Conservation (phyloP, 2,797 vertebrate genomes). For the Dendrocincla fuliginosa region DNA sequence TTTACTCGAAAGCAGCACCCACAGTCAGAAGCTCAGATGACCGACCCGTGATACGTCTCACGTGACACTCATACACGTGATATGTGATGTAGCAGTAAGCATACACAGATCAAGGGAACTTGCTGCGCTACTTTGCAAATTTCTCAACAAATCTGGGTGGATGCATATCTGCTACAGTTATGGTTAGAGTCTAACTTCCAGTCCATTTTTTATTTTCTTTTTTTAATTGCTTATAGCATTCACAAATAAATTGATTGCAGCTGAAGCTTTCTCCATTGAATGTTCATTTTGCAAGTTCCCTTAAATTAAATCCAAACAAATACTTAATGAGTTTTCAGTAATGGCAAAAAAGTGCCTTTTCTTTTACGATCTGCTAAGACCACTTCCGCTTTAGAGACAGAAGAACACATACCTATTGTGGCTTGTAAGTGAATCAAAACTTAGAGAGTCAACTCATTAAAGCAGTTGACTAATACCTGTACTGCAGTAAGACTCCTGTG, state of each 20-base stretch:
- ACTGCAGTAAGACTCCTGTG: background rate
- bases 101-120: background rate
- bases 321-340: background rate
- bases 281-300: background rate
- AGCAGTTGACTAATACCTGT: background rate
- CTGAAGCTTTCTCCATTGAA: background rate
- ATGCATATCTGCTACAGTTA: background rate
- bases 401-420: background rate
- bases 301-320: conserved; percentile 34
- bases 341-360: background rate
- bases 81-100: accelerated
- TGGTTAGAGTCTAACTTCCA: background rate
- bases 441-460: background rate
- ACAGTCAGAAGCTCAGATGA: background rate
- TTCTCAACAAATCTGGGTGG: background rate
- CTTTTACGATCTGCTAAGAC: conserved; percentile 1
- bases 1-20: conserved; percentile 36
- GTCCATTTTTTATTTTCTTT: background rate
- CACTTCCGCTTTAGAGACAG: background rate
- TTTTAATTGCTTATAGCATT: background rate
- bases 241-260: conserved; percentile 28
- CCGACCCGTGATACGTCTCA: accelerated
- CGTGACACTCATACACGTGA: accelerated
- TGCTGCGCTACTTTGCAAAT: background rate
- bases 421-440: background rate